A percentile compares a stretch with the other conserved stretches of the same genome.
Conservation (phyloP, 2,797 vertebrate species). For the Periparus ater region DNA sequence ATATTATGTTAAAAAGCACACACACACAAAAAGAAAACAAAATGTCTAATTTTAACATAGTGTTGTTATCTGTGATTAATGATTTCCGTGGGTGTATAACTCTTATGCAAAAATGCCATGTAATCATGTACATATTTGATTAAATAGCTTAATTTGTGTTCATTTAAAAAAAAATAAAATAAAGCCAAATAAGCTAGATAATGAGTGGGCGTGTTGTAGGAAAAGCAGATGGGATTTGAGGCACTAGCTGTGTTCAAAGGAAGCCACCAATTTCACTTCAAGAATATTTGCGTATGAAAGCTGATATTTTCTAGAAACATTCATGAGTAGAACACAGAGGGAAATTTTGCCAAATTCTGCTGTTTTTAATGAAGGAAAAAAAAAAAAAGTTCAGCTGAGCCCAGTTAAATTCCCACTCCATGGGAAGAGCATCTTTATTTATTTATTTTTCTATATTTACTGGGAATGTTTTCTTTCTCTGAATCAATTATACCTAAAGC, state of each 20-base stretch:
- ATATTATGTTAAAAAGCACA: slow-evolving; percentile 71
- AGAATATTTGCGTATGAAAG: slow-evolving; percentile 72
- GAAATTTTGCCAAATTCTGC: slow-evolving; percentile 68
- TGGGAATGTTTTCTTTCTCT: slow-evolving; percentile 31
- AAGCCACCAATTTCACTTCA: slow-evolving; percentile 69
- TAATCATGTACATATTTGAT: slow-evolving; percentile 72
- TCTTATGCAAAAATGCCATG: slow-evolving; percentile 70
- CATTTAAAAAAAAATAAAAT: slow-evolving; percentile 66
- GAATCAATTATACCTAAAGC: slow-evolving; percentile 46
- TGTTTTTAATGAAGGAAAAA: slow-evolving; percentile 48
- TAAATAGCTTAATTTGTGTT: slow-evolving; percentile 74
- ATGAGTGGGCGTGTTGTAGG: slow-evolving; percentile 71
- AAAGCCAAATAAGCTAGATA: slow-evolving; percentile 74
- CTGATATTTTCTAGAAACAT: slow-evolving; percentile 71
- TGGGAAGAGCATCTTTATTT: slow-evolving; percentile 28
- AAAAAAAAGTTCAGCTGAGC: slow-evolving; percentile 41
- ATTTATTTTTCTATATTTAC: slow-evolving; percentile 56
- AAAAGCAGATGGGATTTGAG: slow-evolving; percentile 73
- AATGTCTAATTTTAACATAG: slow-evolving; percentile 71
- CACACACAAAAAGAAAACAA: slow-evolving; percentile 45
- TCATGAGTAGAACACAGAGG: slow-evolving; percentile 65
- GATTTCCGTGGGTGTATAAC: slow-evolving; percentile 71
- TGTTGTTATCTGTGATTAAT: slow-evolving; percentile 73
- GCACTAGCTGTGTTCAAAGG: slow-evolving; percentile 65
- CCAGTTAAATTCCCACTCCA: slow-evolving; percentile 15